Base-by-base conservation (phyloP, 2,797 vertebrate genomes). In the Halcyon smyrnensis region DNA sequence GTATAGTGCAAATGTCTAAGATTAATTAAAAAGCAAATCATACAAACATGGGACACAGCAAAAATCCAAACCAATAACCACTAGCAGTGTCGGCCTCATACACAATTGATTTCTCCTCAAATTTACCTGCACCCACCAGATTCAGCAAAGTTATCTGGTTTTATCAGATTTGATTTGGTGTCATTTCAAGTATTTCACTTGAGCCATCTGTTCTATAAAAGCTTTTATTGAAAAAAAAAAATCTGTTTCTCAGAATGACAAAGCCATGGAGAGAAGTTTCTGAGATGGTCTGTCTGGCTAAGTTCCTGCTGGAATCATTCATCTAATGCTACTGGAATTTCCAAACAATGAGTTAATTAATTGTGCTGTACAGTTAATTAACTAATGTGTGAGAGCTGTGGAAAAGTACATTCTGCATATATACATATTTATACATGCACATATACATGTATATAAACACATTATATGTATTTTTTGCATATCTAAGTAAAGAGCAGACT, bases 311-410 rank as follows among this genome's bases (percentile, higher is more conserved):
- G 46, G 67, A 88, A 81, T 86, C 5, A 36, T 65, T 75, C 46
- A 65, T 51, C 43, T 84, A 91, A 74, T 81, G 41, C 37, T 91
- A 75, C 70, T 93, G 93, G 90, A 94, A 93, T 95, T 95, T 90
- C 77, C 3, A 9, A 94, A 92, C 84, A 96, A 92, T 80, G 23
- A 92, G 80, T 91, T 48, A 89, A 91, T 93, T 63, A 85, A 87
- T 92, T 89, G 71, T 95, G 32, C 39, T 1, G 0, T 67, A 19
- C 60, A 74, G 18, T 63, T 90, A 79, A 90, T 79, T 84, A 92
- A 93, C 43, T 73, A 39, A 87, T n/a, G 19, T 83, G 30, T 48
- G 39, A 90, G 78, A 77, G 28, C 34, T 94, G 82, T 90, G 84
- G 71, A 92, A 87, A 90, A 39, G 84, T 80, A 50, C 48, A 27